These are phyloP conservation scores for Trichacis sp. DNA, from an alignment of 2,888 invertebrate genomes.

Conservation along the genomic window DNA sequence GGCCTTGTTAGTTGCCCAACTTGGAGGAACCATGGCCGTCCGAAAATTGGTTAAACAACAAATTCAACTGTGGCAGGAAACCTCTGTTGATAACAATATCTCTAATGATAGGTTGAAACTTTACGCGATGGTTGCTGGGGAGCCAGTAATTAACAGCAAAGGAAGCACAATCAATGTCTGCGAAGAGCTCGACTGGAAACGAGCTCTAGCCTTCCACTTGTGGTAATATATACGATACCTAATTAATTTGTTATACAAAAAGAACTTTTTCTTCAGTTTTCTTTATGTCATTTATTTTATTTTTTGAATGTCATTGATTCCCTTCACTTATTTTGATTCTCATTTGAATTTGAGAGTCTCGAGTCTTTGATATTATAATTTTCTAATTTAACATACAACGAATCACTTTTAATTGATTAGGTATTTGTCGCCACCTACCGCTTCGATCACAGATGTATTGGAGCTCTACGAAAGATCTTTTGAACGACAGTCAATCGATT, in stretches of 20 bases:
- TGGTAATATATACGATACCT: too few relatives aligned
- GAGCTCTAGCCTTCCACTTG: constrained; percentile 82
- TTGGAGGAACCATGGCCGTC: constrained; percentile 74
- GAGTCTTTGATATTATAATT: too few relatives aligned
- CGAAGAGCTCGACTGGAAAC: constrained; percentile 82
- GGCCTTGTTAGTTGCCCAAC: constrained; percentile 76
- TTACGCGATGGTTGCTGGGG: constrained; percentile 78
- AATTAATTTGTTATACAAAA: too few relatives aligned
- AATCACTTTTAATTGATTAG: constrained; percentile 66
- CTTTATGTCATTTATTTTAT: too few relatives aligned
- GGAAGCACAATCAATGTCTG: constrained; percentile 76
- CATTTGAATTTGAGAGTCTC: too few relatives aligned
- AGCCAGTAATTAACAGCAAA: constrained; percentile 70
- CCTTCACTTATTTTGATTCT: too few relatives aligned
- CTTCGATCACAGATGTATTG: constrained; percentile 80
- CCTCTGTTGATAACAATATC: constrained; percentile 78
- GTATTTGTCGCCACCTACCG: constrained; percentile 79
- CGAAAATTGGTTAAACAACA: constrained; percentile 79
- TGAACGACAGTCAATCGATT: constrained; percentile 61
- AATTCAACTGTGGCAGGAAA: constrained; percentile 81
- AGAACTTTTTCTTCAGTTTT: too few relatives aligned
- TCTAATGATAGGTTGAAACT: constrained; percentile 75
- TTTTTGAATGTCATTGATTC: too few relatives aligned
- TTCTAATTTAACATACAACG: too few relatives aligned
- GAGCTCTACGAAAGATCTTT: constrained; percentile 80